Evolutionary conservation across 2,113 vertebrate genomes (phyloP), one percentile per base, ranked within the genome.

Genomic region (Cheirogaleus medius): DNA sequence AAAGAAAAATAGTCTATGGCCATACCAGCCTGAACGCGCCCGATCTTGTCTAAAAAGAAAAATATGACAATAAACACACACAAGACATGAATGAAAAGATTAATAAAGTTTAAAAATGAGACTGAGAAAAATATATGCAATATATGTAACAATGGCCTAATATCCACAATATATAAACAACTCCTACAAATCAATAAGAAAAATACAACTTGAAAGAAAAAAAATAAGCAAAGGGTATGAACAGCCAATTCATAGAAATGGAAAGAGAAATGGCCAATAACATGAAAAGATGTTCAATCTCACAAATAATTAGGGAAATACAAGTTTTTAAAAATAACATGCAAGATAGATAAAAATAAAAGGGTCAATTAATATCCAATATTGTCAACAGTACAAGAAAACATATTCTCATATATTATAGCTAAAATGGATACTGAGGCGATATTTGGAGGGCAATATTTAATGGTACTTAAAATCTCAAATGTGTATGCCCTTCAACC

Each of bases 71-170:
- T 58, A 87, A 56, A 56, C 32, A 87, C 37, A 83, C 27, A 56
- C 17, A 81, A 56, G 42, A 69, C 29, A 78, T 52, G 27, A 95
- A 56, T 58, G 39, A 58, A 95, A 91, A 78, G 39, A 86, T 86
- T 52, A 91, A 93, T 14, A 86, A 91, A 91, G 52, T 85, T 90
- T 78, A 90, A 90, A 69, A 69, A 34, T 68, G 21, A 85, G 29
- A 90, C 23, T 49, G 44, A 94, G 69, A 84, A 90, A 94, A 90
- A 85, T 47, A 76, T 39, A 84, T 60, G 25, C 23, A 91, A 78
- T 20, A 42, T 49, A 34, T 34, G 6, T 84, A 90, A 90, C 69
- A 91, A 90, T 47, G 56, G 47, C 58, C 71, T 95, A 86, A 80
- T 91, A 86, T 54, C 39, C 39, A 71, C 29, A 78, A 42, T 71